Conservation (phyloP, 2,888 invertebrate species). For the Heliconius hortense region DNA sequence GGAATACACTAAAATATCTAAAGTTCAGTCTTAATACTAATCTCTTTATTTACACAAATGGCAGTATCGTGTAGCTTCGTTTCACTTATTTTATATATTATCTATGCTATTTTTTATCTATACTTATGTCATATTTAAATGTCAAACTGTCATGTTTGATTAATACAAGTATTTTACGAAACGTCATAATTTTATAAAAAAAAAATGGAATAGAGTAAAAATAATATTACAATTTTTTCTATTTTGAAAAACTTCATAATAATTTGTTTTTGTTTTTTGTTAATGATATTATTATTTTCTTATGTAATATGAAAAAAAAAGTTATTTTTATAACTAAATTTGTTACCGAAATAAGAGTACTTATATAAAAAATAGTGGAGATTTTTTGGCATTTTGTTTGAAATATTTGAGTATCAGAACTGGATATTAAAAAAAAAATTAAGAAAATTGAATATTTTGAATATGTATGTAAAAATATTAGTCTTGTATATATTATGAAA, state of each 20-base stretch:
- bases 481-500: background rate
- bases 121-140: conserved; percentile 9
- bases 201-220: background rate
- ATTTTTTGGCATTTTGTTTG: conserved; percentile 29
- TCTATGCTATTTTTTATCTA: conserved; percentile 24
- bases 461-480: background rate
- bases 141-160: conserved; percentile 19
- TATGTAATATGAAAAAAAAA: background rate
- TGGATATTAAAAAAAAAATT: background rate
- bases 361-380: conserved; percentile 14
- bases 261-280: background rate
- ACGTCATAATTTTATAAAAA: background rate
- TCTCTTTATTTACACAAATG: conserved; percentile 65
- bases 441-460: background rate
- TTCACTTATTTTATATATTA: conserved; percentile 45
- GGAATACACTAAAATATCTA: conserved; percentile 53
- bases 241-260: background rate
- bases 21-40: conserved; percentile 51
- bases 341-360: background rate
- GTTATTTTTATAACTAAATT: background rate
- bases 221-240: no score
- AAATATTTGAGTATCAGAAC: conserved; percentile 20
- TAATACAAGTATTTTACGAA: background rate
- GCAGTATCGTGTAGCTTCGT: conserved; percentile 76
- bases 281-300: background rate